Evolutionary conservation across 1,140 invertebrate species (phyloP), one percentile per base, ranked within the genome.

Genomic region (Diorhabda carinulata): DNA sequence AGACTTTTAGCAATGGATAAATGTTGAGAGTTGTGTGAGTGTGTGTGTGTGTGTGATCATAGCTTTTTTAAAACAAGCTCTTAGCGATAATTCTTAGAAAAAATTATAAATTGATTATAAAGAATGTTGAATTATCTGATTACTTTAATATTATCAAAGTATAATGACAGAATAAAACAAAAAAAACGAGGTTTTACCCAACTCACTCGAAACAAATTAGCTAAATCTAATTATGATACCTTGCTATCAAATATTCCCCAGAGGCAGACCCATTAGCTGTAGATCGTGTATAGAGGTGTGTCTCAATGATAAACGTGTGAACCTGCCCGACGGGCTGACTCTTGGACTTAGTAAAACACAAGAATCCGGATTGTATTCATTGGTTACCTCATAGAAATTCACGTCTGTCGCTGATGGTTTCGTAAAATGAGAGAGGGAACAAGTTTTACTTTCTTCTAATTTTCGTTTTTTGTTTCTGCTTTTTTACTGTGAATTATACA

Each of bases 211-310:
- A 52, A 52, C 47, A 52, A 52, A 52, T 52, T 52, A 52, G 47
- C 47, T 52, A 52, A 52, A 52, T 52, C 47, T 52, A 52, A 52
- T 52, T 52, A 52, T 52, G 47, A 52, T 52, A 52, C n/a, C n/a
- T 52, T 52, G 47, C 47, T 52, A 52, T 52, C 47, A 52, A 52
- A 52, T 25, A 25, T 52, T n/a, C 6, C 47, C 47, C n/a, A 4
- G 47, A 52, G 47, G 47, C 47, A 52, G 47, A n/a, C 47, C 47
- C 47, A 52, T 52, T 52, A 52, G 3, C 47, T 52, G 6, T 52
- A 52, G 47, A 52, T 52, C 47, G 47, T 52, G 47, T 52, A 52
- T 52, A 6, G 47, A 52, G 47, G 47, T 52, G 47, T 52, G 47
- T 52, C 47, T 52, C 47, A 8, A 8, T 52, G 47, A 52, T 52